These are phyloP conservation scores for Tachystola acroxantha DNA, from an alignment of 2,888 invertebrate genomes.

Conservation along the genomic window DNA sequence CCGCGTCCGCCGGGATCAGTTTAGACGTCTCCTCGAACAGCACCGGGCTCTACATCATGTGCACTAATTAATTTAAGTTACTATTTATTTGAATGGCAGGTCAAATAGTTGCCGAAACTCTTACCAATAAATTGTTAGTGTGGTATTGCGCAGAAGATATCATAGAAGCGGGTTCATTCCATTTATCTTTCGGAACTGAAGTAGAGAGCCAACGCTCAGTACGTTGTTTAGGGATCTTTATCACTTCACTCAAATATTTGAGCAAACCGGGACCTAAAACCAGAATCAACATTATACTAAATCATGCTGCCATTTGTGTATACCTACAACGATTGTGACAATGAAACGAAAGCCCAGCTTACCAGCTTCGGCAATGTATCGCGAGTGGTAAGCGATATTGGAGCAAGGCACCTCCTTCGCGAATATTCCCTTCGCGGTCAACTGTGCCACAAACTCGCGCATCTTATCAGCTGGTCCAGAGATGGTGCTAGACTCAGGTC, in stretches of 20 bases:
- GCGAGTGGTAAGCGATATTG: constrained; percentile 92
- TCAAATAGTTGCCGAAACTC: constrained; percentile 14
- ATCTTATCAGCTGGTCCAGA: constrained; percentile 84
- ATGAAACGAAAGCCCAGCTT: constrained; percentile 16
- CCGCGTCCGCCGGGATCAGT: constrained; percentile 85
- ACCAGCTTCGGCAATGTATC: constrained; percentile 83
- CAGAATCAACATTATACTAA: too few species aligned
- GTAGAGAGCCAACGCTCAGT: constrained; percentile 89
- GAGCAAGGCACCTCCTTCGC: constrained; percentile 74
- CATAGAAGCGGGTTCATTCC: constrained; percentile 79
- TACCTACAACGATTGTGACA: too few species aligned
- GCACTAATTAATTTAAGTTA: background rate
- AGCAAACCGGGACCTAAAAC: constrained; percentile 80
- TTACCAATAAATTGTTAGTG: constrained; percentile 86
- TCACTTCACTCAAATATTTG: constrained; percentile 74
- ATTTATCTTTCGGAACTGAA: constrained; percentile 82
- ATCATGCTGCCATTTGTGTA: too few species aligned
- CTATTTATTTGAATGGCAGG: background rate
- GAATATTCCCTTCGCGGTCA: constrained; percentile 48
- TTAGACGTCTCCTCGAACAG: constrained; percentile 86
- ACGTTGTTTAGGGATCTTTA: constrained; percentile 80
- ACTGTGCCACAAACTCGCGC: constrained; percentile 69
- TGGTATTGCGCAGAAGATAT: constrained; percentile 90
- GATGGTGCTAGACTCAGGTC: constrained; percentile 85
- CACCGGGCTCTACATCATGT: constrained; percentile 71